A percentile compares a stretch with the other conserved stretches of the same genome.
phyloP scores from a whole-genome alignment of 2,113 vertebrate genomes.

The Corythornis madagascariensis region DNA sequence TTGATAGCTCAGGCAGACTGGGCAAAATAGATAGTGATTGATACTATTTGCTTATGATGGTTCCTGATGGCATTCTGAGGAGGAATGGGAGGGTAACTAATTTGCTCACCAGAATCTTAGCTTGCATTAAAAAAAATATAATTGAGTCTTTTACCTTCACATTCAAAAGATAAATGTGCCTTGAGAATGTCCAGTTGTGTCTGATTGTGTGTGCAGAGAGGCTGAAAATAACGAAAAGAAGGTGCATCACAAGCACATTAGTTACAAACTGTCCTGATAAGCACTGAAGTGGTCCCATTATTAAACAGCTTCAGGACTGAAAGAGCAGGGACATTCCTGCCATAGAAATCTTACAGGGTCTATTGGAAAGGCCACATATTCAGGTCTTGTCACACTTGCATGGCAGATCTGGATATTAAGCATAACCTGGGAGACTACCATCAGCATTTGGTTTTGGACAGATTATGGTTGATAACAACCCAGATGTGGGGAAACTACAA shows the following conservation, averaged over 20 bases:
- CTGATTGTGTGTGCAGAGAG: constrained; percentile 34
- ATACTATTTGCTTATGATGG: constrained; percentile 39
- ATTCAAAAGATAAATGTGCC: constrained; percentile 61
- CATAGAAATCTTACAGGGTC: neutral
- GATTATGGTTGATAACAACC: neutral
- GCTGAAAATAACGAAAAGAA: neutral
- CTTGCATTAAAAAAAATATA: constrained; percentile 34
- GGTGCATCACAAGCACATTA: neutral
- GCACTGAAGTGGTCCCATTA: neutral
- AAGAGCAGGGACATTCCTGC: neutral
- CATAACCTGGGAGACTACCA: neutral
- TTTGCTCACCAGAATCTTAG: constrained; percentile 9
- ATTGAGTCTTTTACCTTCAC: constrained; percentile 43
- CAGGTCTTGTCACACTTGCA: neutral
- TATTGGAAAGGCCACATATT: neutral
- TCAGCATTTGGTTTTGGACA: neutral
- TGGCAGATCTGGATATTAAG: neutral
- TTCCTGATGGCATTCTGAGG: constrained; percentile 41
- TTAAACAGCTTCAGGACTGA: constrained; percentile 10
- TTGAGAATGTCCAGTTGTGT: constrained; percentile 39
- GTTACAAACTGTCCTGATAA: constrained; percentile 11
- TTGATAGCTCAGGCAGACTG: neutral
- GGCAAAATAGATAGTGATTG: constrained; percentile 18
- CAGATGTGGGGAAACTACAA: rapidly evolving
- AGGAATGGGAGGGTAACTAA: constrained; percentile 34